These are phyloP conservation scores for Cataglyphis rosenhaueri DNA, from an alignment of 2,888 invertebrate species.

Conservation along the genomic window DNA sequence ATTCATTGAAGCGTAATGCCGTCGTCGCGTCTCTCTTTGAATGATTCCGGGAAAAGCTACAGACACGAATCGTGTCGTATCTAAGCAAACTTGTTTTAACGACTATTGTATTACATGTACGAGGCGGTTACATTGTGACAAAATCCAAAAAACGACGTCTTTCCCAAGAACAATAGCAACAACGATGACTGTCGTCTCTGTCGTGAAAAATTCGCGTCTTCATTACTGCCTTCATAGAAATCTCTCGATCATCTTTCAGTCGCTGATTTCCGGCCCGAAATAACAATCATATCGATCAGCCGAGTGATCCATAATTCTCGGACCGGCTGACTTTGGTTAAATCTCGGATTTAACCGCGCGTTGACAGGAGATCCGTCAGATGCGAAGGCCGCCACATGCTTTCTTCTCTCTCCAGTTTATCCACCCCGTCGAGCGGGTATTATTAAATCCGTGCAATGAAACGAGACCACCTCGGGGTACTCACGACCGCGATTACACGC, in stretches of 20 bases:
- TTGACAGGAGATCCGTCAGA: slow-evolving; percentile 1
- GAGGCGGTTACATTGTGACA: slow-evolving; percentile 37
- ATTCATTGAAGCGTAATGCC: slow-evolving; percentile 25
- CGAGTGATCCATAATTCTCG: slow-evolving; percentile 70
- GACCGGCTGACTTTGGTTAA: slow-evolving; percentile 72
- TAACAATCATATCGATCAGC: slow-evolving; percentile 74
- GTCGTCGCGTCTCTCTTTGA: not conserved
- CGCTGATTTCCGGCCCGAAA: slow-evolving; percentile 74
- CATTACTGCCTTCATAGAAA: not conserved
- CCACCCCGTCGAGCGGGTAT: slow-evolving; percentile 14
- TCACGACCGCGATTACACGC: slow-evolving; percentile 87
- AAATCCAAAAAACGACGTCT: slow-evolving; percentile 33
- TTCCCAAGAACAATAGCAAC: slow-evolving; percentile 14
- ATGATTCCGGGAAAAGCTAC: slow-evolving; percentile 1
- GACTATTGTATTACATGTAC: slow-evolving; percentile 35
- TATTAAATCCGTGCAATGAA: slow-evolving; percentile 45
- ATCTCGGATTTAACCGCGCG: slow-evolving; percentile 49
- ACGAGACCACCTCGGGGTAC: not conserved
- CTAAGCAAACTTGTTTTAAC: slow-evolving; percentile 2
- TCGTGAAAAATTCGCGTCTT: not conserved
- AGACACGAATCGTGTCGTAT: not conserved
- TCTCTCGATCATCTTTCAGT: not conserved
- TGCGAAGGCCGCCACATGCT: slow-evolving; percentile 21
- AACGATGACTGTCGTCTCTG: not conserved
- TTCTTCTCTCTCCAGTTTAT: slow-evolving; percentile 6